A percentile compares a stretch with the other conserved stretches of the same genome.
Conservation (phyloP, 2,113 vertebrate genomes). For the Crocuta crocuta region DNA sequence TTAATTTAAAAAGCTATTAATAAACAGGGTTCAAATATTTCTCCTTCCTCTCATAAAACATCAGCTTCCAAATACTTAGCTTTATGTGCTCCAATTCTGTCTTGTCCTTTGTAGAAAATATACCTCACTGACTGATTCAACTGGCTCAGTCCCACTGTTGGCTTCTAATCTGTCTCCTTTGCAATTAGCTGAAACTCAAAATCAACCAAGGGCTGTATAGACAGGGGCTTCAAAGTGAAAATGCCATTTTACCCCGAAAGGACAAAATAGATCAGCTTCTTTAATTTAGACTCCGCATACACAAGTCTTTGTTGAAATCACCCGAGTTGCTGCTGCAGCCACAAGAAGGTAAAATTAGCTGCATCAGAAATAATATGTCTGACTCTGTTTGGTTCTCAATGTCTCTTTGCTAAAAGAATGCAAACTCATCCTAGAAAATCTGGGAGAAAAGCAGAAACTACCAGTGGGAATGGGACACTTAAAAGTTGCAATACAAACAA, state of each 20-base stretch:
- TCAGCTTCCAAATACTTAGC: not conserved
- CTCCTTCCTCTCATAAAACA: not conserved
- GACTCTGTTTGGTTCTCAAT: not conserved
- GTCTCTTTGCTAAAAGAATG: conserved; percentile 38
- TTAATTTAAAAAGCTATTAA: conserved; percentile 20
- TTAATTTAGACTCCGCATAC: not conserved
- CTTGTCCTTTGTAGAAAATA: conserved; percentile 37
- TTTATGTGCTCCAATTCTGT: not conserved
- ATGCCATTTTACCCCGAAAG: not conserved
- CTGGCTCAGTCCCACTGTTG: not conserved
- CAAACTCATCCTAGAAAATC: conserved; percentile 3
- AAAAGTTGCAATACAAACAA: not conserved
- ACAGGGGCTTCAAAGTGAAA: not conserved
- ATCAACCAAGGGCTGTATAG: not conserved
- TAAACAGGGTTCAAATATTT: not conserved
- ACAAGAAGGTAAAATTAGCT: conserved; percentile 1
- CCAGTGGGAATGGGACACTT: not conserved
- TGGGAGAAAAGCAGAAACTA: not conserved
- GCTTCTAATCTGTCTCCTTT: conserved; percentile 9
- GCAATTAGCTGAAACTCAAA: conserved; percentile 15
- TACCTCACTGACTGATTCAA: not conserved
- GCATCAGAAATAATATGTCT: conserved; percentile 40
- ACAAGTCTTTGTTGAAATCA: conserved; percentile 3
- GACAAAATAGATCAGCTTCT: not conserved
- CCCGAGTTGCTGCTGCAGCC: not conserved